Conservation (phyloP, 2,888 invertebrate species). For the Euspilapteryx auroguttella region DNA sequence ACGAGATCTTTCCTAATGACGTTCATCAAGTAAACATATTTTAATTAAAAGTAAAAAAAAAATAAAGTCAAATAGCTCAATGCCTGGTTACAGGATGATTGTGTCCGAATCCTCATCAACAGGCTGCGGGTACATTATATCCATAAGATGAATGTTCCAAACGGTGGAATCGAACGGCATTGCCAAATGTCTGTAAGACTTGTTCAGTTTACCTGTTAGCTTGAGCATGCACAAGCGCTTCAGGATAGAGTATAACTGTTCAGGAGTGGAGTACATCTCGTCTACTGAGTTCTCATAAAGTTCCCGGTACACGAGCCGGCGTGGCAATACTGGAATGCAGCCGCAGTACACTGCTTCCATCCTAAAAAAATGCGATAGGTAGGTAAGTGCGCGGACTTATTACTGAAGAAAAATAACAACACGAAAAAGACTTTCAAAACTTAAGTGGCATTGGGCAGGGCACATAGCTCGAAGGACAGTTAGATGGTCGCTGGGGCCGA, state of each 20-base stretch:
- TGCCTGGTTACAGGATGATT: not conserved
- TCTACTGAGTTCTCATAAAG: conserved; percentile 56
- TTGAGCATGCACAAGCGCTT: conserved; percentile 15
- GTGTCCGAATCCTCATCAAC: conserved; percentile 23
- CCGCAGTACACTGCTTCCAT: conserved; percentile 69
- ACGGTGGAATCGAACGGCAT: conserved; percentile 3
- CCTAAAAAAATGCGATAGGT: conserved; percentile 51
- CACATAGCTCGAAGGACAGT: no score
- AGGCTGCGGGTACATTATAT: not conserved
- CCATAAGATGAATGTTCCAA: no score
- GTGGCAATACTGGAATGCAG: conserved; percentile 72
- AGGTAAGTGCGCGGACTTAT: no score
- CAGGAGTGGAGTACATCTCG: conserved; percentile 62
- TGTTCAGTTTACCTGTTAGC: conserved; percentile 1
- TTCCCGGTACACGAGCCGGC: conserved; percentile 71
- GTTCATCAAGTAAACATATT: no score
- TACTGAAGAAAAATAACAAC: no score
- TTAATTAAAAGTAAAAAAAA: no score
- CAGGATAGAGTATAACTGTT: conserved; percentile 59
- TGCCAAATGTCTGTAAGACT: conserved; percentile 4
- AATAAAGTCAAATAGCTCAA: no score
- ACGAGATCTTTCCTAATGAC: no score
- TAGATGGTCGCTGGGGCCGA: no score
- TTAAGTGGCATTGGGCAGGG: no score
- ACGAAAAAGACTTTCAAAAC: no score